Percentiles rank a stretch among this genome's conserved stretches.
Conservation (phyloP, 2,113 vertebrate genomes). For the Callorhinus ursinus region DNA sequence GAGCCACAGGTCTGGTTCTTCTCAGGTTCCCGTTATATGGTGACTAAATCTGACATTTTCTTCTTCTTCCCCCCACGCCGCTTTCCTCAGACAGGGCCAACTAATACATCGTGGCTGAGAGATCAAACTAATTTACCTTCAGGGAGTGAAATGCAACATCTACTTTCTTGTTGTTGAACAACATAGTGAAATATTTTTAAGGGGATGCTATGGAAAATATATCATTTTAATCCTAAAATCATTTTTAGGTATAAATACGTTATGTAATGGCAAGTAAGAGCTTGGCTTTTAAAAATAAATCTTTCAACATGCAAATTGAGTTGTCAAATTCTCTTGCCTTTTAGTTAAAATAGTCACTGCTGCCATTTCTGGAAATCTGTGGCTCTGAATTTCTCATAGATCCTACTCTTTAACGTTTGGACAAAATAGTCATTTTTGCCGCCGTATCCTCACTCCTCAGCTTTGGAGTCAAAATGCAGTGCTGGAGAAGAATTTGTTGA, state of each 20-base stretch:
- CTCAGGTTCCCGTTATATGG: not conserved
- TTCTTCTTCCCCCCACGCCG: not conserved
- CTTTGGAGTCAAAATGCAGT: not conserved
- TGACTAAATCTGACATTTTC: constrained; percentile 14
- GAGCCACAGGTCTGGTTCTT: not conserved
- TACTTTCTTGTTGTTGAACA: constrained; percentile 19
- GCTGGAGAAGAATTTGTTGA: not conserved
- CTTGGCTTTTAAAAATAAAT: constrained; percentile 73
- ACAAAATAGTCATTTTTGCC: constrained; percentile 14
- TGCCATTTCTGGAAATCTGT: constrained; percentile 51
- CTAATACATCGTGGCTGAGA: constrained; percentile 19
- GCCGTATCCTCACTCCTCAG: not conserved
- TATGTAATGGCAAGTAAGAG: constrained; percentile 67
- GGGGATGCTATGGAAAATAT: constrained; percentile 32
- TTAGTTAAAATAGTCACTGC: constrained; percentile 46
- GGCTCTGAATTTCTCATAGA: constrained; percentile 14
- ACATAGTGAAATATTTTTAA: constrained; percentile 20
- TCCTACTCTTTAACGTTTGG: not conserved
- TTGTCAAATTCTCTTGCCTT: constrained; percentile 59
- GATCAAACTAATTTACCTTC: constrained; percentile 24
- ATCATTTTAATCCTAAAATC: constrained; percentile 57
- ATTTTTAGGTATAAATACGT: constrained; percentile 57
- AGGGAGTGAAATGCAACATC: constrained; percentile 14
- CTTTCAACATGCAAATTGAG: constrained; percentile 66
- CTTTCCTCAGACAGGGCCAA: not conserved